Evolutionary conservation across 2,888 invertebrate genomes (phyloP).

Genomic region (Agonopterix subpropinquella): DNA sequence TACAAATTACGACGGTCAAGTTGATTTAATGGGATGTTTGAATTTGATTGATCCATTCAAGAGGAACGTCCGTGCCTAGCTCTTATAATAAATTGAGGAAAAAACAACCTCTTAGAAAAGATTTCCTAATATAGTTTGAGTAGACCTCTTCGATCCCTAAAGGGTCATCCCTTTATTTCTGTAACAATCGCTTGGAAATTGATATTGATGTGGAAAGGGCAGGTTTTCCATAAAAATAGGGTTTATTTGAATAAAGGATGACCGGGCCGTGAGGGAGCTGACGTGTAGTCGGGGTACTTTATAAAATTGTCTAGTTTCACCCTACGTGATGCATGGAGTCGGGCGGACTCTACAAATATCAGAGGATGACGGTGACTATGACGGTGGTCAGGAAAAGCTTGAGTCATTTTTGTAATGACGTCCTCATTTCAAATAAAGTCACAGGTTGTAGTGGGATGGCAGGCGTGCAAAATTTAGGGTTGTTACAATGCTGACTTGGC

Average conservation of each 20-base stretch:
- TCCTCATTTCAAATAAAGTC: not conserved
- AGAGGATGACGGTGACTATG: slow-evolving; percentile 25
- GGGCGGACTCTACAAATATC: slow-evolving; percentile 27
- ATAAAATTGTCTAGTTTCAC: slow-evolving; percentile 55
- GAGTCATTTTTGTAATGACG: slow-evolving; percentile 10
- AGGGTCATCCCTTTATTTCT: slow-evolving; percentile 76
- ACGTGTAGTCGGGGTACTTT: slow-evolving; percentile 57
- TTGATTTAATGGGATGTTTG: too few species aligned
- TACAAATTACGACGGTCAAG: too few species aligned
- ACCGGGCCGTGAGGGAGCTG: slow-evolving; percentile 52
- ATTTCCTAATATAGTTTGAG: slow-evolving; percentile 27
- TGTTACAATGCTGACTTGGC: too few species aligned
- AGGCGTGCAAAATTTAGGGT: too few species aligned
- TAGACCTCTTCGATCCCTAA: slow-evolving; percentile 59
- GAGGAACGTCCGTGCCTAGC: too few species aligned
- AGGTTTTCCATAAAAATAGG: slow-evolving; percentile 75
- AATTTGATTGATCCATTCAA: too few species aligned
- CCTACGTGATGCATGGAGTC: slow-evolving; percentile 44
- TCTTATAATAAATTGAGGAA: too few species aligned
- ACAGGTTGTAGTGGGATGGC: too few species aligned
- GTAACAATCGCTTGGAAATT: slow-evolving; percentile 74
- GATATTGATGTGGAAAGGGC: slow-evolving; percentile 76
- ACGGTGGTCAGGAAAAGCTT: slow-evolving; percentile 11
- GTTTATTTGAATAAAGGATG: slow-evolving; percentile 76
- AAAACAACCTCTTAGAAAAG: not conserved